A percentile compares a stretch with the other conserved stretches of the same genome.
These are phyloP conservation scores for Mesoclemmys tuberculata DNA, from an alignment of 2,113 vertebrate genomes.

Conservation along the genomic window DNA sequence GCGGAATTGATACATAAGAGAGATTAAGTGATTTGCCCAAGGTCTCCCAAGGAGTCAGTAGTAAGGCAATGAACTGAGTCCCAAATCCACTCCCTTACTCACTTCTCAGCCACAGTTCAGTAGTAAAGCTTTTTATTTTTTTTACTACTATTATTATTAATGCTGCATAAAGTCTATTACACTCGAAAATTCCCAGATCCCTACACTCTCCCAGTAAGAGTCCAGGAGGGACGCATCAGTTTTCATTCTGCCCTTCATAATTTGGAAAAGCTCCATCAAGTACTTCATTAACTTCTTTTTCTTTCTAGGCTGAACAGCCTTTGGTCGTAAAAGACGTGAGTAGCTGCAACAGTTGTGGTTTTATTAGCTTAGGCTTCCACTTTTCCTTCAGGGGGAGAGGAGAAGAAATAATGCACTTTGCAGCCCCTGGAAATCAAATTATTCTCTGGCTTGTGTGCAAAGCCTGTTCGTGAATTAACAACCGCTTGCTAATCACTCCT, in stretches of 20 bases:
- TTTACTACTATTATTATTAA: not conserved
- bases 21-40: not conserved
- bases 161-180: not conserved
- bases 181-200: not conserved
- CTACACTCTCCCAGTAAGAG: not conserved
- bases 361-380: not conserved
- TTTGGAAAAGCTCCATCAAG: not conserved
- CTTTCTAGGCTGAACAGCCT: not conserved
- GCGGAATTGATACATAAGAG: not conserved
- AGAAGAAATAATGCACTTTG: slow-evolving; percentile 18
- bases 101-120: not conserved
- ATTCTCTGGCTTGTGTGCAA: slow-evolving; percentile 21
- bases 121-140: not conserved
- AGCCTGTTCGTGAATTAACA: slow-evolving; percentile 66
- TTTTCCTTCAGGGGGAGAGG: not conserved
- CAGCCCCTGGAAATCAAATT: slow-evolving; percentile 43
- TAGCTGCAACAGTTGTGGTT: not conserved
- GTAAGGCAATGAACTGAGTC: not conserved
- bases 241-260: not conserved
- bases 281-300: not conserved
- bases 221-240: not conserved
- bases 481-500: slow-evolving; percentile 57
- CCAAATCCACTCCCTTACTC: not conserved
- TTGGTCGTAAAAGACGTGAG: not conserved
- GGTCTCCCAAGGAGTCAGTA: not conserved